Conservation (phyloP, 2,888 invertebrate genomes). For the Luperina testacea region DNA sequence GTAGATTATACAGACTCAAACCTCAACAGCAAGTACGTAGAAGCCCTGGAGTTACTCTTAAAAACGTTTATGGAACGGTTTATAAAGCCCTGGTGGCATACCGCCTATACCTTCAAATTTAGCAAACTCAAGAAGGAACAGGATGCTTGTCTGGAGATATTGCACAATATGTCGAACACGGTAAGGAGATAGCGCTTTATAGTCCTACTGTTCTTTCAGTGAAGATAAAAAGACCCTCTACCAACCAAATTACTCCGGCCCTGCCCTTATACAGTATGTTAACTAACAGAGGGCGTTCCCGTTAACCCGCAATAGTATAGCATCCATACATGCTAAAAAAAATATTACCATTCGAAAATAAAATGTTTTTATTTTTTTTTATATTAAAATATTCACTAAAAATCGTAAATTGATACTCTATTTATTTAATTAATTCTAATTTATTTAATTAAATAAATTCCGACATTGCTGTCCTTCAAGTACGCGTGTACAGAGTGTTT, state of each 20-base stretch:
- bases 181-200: constrained; percentile 62
- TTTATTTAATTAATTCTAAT: no score
- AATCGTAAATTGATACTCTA: no score
- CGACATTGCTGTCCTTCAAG: no score
- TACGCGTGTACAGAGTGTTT: no score
- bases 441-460: no score
- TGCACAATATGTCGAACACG: constrained; percentile 80
- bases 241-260: background rate
- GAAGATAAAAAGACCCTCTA: background rate
- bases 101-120: constrained; percentile 72
- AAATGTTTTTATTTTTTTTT: no score
- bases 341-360: no score
- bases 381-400: no score
- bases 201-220: background rate
- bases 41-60: constrained; percentile 77
- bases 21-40: constrained; percentile 77
- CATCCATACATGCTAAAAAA: no score
- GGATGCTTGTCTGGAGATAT: constrained; percentile 75
- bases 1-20: constrained; percentile 78
- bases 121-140: constrained; percentile 77
- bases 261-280: no score
- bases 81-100: constrained; percentile 79
- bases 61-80: constrained; percentile 77
- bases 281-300: no score
- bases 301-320: no score